phyloP scores from a whole-genome alignment of 2,113 vertebrate genomes.

The Pycnonotus jocosus region DNA sequence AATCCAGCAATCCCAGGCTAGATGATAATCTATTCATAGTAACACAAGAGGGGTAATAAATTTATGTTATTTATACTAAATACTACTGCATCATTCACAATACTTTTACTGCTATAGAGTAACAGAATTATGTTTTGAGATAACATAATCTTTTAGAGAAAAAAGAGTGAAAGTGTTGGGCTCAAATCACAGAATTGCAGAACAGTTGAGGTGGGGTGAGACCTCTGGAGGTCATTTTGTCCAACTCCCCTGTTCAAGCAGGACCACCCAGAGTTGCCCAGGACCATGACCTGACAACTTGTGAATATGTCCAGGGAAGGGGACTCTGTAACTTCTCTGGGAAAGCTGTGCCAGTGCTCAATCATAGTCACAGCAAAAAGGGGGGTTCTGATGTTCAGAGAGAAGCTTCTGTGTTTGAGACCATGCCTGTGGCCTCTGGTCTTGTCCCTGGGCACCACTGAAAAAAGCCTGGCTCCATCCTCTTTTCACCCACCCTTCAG shows the following conservation, averaged over 20 bases:
- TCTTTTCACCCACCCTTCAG: not conserved
- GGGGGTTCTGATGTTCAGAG: not conserved
- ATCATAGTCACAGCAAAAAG: not conserved
- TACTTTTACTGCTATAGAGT: not conserved
- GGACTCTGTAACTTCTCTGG: not conserved
- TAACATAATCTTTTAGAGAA: not conserved
- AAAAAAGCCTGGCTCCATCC: not conserved
- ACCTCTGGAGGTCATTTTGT: not conserved
- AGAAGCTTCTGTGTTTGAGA: not conserved
- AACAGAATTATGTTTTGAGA: not conserved
- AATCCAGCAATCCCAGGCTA: not conserved
- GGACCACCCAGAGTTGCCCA: not conserved
- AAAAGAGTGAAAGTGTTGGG: not conserved
- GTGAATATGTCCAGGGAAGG: not conserved
- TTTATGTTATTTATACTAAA: not conserved
- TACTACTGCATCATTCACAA: not conserved
- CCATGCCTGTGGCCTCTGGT: not conserved
- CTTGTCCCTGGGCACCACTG: not conserved
- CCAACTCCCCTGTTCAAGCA: not conserved
- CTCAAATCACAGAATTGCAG: not conserved
- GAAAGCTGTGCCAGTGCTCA: not conserved
- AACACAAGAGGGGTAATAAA: not conserved
- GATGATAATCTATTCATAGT: not conserved
- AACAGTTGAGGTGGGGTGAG: not conserved
- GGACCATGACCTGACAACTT: not conserved